Evolutionary conservation across 1,140 invertebrate species (phyloP), one percentile per base, ranked within the genome.

Genomic region (Cydia pomonella): DNA sequence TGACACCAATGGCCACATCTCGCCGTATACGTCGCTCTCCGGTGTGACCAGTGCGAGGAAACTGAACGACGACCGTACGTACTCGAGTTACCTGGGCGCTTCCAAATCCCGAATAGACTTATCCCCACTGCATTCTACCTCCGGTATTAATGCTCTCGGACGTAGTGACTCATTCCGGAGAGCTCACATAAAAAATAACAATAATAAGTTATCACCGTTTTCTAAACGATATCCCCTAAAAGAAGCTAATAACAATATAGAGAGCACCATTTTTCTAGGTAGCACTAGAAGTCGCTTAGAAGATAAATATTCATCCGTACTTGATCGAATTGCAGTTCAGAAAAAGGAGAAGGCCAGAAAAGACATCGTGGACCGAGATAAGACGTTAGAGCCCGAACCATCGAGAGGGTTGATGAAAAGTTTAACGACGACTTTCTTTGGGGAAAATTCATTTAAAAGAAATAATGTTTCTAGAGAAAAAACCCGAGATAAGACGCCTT

Each of bases 281-380:
- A 92, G 83, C 33, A 94, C 95, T 1, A 92, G 96, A n/a, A 95
- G 89, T 75, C 94, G 96, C 2, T 86, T 96, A 75, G 96, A 96
- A 87, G 95, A 96, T 80, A 97, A 97, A 88, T 97, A 97, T 88
- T 95, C 95, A 10, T 94, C 95, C 10, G 94, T 96, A 21, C 91
- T 97, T 76, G 96, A 97, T 77, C 94, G 94, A 76, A 95, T 96
- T 73, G 94, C 95, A 1, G 87, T 92, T 16, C 90, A 94, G 78
- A 94, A 93, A 79, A 95, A 94, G 81, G 94, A 94, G 75, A 92
- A 86, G 47, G 90, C 90, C 27, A 85, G 90, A 73, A 90, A 92
- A 80, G 88, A 93, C 77, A 91, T 89, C 63, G 92, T 92, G 78
- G 94, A 95, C 86, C 91, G 93, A 6, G 96, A 96, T 75, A 95